Conservation (phyloP, 1,140 invertebrate genomes). For the Vanessa atalanta region DNA sequence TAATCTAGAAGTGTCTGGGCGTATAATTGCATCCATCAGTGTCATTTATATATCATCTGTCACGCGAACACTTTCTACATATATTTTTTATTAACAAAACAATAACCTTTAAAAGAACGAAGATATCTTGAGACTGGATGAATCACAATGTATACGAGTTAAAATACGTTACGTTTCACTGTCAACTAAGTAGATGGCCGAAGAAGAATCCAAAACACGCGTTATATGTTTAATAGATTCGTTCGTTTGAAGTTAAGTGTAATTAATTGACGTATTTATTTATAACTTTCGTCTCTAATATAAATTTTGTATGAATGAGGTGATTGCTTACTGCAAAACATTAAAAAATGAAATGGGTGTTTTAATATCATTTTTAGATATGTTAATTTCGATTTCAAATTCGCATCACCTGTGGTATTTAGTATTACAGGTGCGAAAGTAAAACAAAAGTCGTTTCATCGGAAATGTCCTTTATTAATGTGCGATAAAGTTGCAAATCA, state of each 20-base stretch:
- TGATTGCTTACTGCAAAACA: too few species aligned
- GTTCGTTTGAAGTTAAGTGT: too few species aligned
- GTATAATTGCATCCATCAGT: slow-evolving; percentile 28
- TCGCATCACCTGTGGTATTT: neutral
- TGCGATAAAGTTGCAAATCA: slow-evolving; percentile 29
- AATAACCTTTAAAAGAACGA: neutral
- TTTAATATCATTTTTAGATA: neutral
- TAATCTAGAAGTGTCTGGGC: slow-evolving; percentile 22
- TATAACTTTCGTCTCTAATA: too few species aligned
- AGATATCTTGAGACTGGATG: slow-evolving; percentile 10
- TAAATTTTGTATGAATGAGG: too few species aligned
- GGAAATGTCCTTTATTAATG: slow-evolving; percentile 12
- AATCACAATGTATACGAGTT: neutral
- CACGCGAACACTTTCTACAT: slow-evolving; percentile 36
- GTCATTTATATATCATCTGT: slow-evolving; percentile 32
- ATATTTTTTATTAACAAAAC: neutral
- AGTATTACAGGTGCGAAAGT: slow-evolving; percentile 8
- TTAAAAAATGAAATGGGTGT: too few species aligned
- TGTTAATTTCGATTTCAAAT: neutral
- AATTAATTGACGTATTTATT: too few species aligned
- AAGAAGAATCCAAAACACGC: neutral
- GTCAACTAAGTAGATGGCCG: neutral
- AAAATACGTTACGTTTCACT: neutral
- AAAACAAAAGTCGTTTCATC: neutral
- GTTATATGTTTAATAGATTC: too few species aligned